Conservation (phyloP, 2,113 vertebrate species). For the Malaclemys terrapin region DNA sequence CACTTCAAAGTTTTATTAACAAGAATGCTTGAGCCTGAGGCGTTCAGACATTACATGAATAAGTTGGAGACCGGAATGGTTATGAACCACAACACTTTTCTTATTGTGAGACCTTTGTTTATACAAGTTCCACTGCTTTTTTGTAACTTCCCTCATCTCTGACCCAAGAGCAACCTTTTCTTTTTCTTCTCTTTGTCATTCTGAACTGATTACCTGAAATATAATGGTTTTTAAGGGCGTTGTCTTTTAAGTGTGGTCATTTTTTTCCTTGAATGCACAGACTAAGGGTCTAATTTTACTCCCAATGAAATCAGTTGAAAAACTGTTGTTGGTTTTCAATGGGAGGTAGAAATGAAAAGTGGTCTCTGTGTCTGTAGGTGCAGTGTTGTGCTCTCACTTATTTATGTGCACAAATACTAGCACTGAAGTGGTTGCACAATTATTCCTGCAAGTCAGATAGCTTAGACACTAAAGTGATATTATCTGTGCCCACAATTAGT, state of each 20-base stretch:
- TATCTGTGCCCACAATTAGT: neutral
- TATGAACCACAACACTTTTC: neutral
- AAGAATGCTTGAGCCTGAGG: neutral
- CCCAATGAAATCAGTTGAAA: neutral
- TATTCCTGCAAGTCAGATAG: neutral
- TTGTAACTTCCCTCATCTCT: neutral
- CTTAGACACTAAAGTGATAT: neutral
- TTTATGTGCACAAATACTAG: neutral
- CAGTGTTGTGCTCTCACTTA: neutral
- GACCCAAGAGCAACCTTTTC: neutral
- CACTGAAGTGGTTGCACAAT: neutral
- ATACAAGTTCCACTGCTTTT: neutral
- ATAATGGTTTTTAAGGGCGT: neutral
- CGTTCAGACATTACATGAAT: neutral
- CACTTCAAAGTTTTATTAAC: slow-evolving; percentile 2
- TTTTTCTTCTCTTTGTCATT: neutral
- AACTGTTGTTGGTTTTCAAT: neutral
- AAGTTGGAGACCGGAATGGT: neutral
- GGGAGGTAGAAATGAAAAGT: neutral
- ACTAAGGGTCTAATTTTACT: rapidly evolving
- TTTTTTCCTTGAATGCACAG: neutral
- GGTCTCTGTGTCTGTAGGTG: neutral
- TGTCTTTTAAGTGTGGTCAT: neutral
- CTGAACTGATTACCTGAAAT: neutral
- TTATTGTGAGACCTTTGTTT: neutral